phyloP scores from a whole-genome alignment of 2,888 invertebrate genomes.

The Tupiocoris notatus region DNA sequence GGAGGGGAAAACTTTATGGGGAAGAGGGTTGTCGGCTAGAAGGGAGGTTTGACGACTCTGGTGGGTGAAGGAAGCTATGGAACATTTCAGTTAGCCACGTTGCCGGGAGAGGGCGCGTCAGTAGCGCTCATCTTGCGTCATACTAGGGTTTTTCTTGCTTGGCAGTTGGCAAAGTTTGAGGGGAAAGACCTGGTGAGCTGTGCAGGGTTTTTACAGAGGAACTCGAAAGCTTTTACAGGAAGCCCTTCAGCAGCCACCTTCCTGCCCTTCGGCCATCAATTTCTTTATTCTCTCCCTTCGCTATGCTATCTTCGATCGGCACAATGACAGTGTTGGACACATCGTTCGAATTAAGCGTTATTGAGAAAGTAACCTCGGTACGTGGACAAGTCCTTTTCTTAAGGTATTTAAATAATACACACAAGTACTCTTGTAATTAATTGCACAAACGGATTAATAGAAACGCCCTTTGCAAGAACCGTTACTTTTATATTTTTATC shows the following conservation, averaged over 20 bases:
- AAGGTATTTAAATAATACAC: too few relatives aligned
- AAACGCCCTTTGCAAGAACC: too few relatives aligned
- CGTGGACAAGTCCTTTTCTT: too few relatives aligned
- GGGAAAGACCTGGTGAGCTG: background rate
- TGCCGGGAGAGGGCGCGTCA: background rate
- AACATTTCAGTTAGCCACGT: background rate
- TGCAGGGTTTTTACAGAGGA: slow-evolving; percentile 11
- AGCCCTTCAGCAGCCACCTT: background rate
- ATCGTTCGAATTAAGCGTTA: too few relatives aligned
- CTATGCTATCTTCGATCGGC: slow-evolving; percentile 30
- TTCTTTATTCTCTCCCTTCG: background rate
- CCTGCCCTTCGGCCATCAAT: background rate
- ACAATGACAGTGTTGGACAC: too few relatives aligned
- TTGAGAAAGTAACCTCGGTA: too few relatives aligned
- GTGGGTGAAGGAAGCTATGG: background rate
- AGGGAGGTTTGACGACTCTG: background rate
- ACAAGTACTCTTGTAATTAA: too few relatives aligned
- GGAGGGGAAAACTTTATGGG: background rate
- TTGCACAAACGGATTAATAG: too few relatives aligned
- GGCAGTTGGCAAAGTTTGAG: background rate
- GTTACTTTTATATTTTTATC: too few relatives aligned
- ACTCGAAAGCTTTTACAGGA: slow-evolving; percentile 7
- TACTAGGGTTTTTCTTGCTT: background rate
- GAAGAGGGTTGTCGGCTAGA: background rate
- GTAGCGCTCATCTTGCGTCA: background rate